phyloP scores from a whole-genome alignment of 2,113 vertebrate species.

The Paratilapia polleni region DNA sequence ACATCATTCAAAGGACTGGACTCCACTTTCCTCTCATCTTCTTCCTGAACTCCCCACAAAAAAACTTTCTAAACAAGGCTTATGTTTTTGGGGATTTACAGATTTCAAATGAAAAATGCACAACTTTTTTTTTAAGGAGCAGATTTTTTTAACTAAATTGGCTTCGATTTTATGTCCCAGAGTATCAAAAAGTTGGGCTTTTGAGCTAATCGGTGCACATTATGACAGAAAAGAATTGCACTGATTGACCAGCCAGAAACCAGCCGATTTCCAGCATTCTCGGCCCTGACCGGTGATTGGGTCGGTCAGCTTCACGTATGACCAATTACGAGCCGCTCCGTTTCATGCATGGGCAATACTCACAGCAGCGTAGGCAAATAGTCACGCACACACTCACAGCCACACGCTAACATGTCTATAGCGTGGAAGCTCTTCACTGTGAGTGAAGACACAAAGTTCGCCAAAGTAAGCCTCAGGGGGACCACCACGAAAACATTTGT shows the following conservation, averaged over 20 bases:
- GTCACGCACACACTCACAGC: not conserved
- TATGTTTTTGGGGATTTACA: not conserved
- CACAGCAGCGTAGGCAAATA: too few species aligned
- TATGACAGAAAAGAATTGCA: not conserved
- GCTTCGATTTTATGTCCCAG: not conserved
- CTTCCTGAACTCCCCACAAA: not conserved
- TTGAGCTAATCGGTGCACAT: not conserved
- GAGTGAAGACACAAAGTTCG: not conserved
- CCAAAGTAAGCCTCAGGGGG: not conserved
- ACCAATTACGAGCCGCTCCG: too few species aligned
- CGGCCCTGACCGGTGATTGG: too few species aligned
- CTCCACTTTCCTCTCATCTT: not conserved
- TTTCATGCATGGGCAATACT: too few species aligned
- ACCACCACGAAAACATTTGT: not conserved
- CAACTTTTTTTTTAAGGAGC: not conserved
- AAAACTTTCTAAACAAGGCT: not conserved
- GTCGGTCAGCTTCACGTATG: too few species aligned
- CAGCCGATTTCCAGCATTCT: too few species aligned
- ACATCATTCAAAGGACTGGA: conserved; percentile 40
- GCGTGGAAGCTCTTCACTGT: not conserved
- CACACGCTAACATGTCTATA: not conserved
- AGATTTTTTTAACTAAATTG: not conserved
- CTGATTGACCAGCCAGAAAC: not conserved
- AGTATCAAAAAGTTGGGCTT: not conserved
- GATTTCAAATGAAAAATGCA: not conserved